Evolutionary conservation across 2,113 vertebrate genomes (phyloP).

Genomic region (Mirza zaza): DNA sequence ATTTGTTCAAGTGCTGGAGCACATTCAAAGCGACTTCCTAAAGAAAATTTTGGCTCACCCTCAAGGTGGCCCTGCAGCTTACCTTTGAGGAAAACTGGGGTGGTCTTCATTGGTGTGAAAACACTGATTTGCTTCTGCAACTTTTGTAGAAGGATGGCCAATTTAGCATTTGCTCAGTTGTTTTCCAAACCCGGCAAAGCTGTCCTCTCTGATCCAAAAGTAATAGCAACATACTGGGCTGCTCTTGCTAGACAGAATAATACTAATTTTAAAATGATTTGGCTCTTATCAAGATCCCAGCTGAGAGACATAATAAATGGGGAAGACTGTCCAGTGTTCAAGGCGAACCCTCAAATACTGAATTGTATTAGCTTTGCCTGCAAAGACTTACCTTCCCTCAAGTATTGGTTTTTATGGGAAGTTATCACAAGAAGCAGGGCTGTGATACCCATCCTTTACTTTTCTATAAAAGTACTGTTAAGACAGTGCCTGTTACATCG

Average conservation of each 20-base stretch:
- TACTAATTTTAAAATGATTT: conserved; percentile 36
- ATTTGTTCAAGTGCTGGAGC: conserved; percentile 64
- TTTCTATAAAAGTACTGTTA: background rate
- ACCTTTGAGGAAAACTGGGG: conserved; percentile 9
- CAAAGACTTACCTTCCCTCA: background rate
- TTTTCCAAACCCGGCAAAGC: background rate
- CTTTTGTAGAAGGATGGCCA: background rate
- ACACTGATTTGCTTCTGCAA: background rate
- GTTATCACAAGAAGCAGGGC: background rate
- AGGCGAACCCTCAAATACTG: background rate
- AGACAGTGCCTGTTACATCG: background rate
- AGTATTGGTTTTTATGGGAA: conserved; percentile 36
- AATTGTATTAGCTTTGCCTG: background rate
- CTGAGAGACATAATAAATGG: background rate
- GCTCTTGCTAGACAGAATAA: background rate
- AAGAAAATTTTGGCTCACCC: conserved; percentile 60
- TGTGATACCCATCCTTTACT: background rate
- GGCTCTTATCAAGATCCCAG: background rate
- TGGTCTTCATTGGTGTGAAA: conserved; percentile 27
- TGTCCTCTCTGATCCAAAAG: background rate
- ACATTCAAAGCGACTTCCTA: conserved; percentile 56
- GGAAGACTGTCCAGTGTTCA: background rate
- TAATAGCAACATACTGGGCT: background rate
- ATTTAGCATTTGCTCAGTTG: background rate
- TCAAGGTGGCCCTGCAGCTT: conserved; percentile 39